phyloP scores from a whole-genome alignment of 2,888 invertebrate species.

The Meloe dianella region DNA sequence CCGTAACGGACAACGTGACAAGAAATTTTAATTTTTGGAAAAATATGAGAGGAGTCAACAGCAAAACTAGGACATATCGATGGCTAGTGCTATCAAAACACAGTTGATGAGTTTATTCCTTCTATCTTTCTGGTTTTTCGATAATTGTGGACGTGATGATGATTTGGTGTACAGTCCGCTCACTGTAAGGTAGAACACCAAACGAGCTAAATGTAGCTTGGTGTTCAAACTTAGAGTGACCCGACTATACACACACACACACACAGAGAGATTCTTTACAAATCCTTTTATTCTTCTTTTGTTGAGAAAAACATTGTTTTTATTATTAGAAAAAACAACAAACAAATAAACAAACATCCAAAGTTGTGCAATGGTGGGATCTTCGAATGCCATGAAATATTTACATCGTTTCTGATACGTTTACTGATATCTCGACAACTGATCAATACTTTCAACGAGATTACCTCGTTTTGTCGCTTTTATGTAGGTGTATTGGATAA shows the following conservation, averaged over 20 bases:
- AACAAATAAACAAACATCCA: too few species aligned
- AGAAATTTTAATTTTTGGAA: not conserved
- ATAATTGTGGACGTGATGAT: constrained; percentile 39
- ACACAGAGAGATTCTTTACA: not conserved
- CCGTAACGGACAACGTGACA: constrained; percentile 16
- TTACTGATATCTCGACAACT: constrained; percentile 29
- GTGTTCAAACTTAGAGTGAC: constrained; percentile 93
- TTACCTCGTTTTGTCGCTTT: constrained; percentile 28
- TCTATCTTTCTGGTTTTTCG: constrained; percentile 23
- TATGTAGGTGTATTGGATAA: constrained; percentile 21
- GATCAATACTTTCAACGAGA: constrained; percentile 32
- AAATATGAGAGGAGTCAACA: not conserved
- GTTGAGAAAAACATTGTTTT: not conserved
- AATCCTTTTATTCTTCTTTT: not conserved
- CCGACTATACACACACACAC: constrained; percentile 62
- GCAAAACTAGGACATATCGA: not conserved
- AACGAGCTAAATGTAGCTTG: constrained; percentile 81
- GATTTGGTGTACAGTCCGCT: constrained; percentile 66
- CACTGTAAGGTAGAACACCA: constrained; percentile 99
- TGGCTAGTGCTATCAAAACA: not conserved
- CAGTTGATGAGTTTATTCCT: constrained; percentile 12
- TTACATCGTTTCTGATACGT: constrained; percentile 26
- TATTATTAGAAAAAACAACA: not conserved
- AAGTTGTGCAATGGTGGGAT: not conserved
- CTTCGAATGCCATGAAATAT: constrained; percentile 24